Base-by-base conservation (phyloP, 2,113 vertebrate genomes). In the Catharus bicknelli region DNA sequence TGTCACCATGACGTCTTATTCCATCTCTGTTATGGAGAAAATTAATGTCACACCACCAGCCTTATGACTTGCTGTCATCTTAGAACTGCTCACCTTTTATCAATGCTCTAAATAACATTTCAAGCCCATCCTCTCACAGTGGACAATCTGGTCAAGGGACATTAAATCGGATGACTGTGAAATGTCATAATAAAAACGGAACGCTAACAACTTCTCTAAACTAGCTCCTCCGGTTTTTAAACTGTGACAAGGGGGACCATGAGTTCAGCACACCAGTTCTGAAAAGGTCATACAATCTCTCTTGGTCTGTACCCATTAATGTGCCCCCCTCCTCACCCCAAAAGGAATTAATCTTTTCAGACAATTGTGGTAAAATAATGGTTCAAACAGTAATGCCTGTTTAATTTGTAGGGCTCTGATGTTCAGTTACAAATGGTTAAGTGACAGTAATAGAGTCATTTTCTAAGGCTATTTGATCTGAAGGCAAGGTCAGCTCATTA, bases 81-180 rank as follows among this genome's bases (percentile, higher is more conserved):
- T 98, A 98, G 98, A 98, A 98, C 98, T 89, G 97, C 97, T 99
- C 99, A 99, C 98, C 98, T 99, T 99, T 99, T 98, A 99, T 99
- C 99, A 99, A 97, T 97, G 97, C 98, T 98, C 98, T 97, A 98
- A 98, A 98, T 99, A 99, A 99, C 98, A 98, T 98, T 98, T 98
- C 98, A 98, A 98, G 98, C 98, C 98, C 98, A 98, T 98, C 98
- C 97, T 98, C 98, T 98, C 98, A 97, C 96, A 95, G 97, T 98
- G 98, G 98, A 98, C 98, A 98, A 98, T 98, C 98, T 97, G 98
- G 98, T 98, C 98, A 98, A 98, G 98, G 98, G 98, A 99, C 98
- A 98, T 99, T 98, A 98, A 98, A 99, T 98, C 98, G 96, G 98
- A 98, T 98, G 98, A 98, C 98, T 98, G 98, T 97, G 98, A 99